These are phyloP conservation scores for Euleptes europaea DNA, from an alignment of 2,113 vertebrate species.

Conservation along the genomic window DNA sequence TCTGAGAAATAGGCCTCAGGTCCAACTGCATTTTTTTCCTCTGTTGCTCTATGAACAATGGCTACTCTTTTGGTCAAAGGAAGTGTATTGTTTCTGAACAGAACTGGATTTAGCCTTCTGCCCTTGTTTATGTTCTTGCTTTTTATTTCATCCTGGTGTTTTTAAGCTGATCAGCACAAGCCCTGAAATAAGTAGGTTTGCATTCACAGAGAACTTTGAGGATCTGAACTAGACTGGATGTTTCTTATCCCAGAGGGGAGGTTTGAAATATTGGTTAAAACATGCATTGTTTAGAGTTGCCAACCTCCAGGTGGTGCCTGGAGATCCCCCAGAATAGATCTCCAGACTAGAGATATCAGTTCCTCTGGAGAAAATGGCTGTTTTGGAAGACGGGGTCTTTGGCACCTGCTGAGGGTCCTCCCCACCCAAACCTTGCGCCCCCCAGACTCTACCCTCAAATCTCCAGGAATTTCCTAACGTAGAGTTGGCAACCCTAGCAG, in stretches of 20 bases:
- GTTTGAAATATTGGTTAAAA: neutral
- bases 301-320: too few relatives aligned
- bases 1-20: neutral
- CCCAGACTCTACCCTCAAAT: too few relatives aligned
- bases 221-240: neutral
- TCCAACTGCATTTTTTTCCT: neutral
- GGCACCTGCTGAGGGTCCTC: too few relatives aligned
- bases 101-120: conserved; percentile 22
- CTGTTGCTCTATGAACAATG: neutral
- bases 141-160: neutral
- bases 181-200: neutral
- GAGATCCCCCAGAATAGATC: too few relatives aligned
- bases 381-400: too few relatives aligned
- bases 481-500: neutral
- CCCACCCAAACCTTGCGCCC: too few relatives aligned
- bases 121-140: conserved; percentile 32
- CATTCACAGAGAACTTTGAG: neutral
- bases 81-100: conserved; percentile 18
- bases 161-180: neutral
- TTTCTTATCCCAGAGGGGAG: neutral
- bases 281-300: too few relatives aligned
- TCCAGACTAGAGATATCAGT: too few relatives aligned
- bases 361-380: too few relatives aligned
- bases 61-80: neutral
- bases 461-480: too few relatives aligned